Evolutionary conservation across 2,797 vertebrate species (phyloP).

Genomic region (Leucoraja ocellata): DNA sequence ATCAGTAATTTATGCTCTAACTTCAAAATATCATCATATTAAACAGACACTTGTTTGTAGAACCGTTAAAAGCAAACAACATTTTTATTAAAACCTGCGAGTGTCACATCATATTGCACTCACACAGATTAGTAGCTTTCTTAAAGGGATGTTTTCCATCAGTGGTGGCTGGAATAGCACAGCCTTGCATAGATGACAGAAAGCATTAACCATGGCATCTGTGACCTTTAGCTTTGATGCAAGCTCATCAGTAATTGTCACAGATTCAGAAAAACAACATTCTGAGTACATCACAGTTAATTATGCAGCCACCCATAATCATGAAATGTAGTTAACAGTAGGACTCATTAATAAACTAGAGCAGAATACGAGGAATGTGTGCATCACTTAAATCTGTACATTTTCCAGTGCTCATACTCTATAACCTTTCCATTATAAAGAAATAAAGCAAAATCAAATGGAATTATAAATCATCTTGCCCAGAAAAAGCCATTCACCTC

Average conservation of each 20-base stretch:
- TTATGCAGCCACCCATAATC: constrained; percentile 3
- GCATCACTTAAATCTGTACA: background rate
- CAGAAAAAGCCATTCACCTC: background rate
- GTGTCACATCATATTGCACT: too few species aligned
- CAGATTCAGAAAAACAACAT: background rate
- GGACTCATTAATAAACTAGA: background rate
- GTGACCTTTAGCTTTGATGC: background rate
- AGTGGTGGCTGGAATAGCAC: background rate
- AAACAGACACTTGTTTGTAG: background rate
- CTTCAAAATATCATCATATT: background rate
- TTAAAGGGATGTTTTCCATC: background rate
- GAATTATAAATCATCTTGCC: background rate
- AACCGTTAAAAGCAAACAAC: background rate
- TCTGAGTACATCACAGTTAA: background rate
- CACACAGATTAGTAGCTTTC: background rate
- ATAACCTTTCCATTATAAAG: background rate
- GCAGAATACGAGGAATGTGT: background rate
- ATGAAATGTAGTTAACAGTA: background rate
- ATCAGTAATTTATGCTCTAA: background rate
- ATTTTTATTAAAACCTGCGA: background rate
- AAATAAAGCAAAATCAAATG: background rate
- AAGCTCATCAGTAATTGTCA: background rate
- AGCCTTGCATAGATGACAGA: background rate
- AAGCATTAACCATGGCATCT: background rate
- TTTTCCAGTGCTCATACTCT: background rate